These are phyloP conservation scores for Myotis lucifugus DNA, from an alignment of 2,113 vertebrate genomes.

Conservation along the genomic window DNA sequence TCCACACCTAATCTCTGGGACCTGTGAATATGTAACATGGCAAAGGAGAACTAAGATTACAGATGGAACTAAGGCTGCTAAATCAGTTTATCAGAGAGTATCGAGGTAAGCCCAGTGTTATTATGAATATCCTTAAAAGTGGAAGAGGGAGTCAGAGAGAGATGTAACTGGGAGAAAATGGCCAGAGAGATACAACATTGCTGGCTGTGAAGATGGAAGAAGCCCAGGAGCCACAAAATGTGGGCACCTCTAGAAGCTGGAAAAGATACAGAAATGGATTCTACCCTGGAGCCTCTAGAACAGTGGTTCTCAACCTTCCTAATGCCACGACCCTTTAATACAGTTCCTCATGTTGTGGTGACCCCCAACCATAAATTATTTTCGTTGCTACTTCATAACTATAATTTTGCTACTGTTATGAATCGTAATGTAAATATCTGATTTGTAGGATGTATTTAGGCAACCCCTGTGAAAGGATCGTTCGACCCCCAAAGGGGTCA, in stretches of 20 bases:
- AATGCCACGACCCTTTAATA: too few species aligned
- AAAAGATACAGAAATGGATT: neutral
- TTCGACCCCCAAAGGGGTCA: too few species aligned
- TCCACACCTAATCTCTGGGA: neutral
- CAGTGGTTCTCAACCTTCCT: too few species aligned
- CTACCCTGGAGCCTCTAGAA: neutral
- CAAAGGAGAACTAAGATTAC: neutral
- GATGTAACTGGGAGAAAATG: neutral
- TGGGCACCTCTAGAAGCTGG: neutral
- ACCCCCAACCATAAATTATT: too few species aligned
- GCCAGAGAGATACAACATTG: neutral
- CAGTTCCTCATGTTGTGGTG: too few species aligned
- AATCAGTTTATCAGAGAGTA: neutral
- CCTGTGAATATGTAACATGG: neutral
- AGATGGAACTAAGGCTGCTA: neutral
- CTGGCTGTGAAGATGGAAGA: neutral
- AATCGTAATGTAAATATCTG: too few species aligned
- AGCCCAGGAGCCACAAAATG: neutral
- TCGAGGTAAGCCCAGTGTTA: neutral
- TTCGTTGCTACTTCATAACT: too few species aligned
- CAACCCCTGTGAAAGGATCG: too few species aligned
- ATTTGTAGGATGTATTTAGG: too few species aligned
- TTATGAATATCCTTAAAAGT: neutral
- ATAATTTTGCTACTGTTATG: too few species aligned
- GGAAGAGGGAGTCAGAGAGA: neutral